Base-by-base conservation (phyloP, 2,113 vertebrate genomes). In the Oxyura jamaicensis region DNA sequence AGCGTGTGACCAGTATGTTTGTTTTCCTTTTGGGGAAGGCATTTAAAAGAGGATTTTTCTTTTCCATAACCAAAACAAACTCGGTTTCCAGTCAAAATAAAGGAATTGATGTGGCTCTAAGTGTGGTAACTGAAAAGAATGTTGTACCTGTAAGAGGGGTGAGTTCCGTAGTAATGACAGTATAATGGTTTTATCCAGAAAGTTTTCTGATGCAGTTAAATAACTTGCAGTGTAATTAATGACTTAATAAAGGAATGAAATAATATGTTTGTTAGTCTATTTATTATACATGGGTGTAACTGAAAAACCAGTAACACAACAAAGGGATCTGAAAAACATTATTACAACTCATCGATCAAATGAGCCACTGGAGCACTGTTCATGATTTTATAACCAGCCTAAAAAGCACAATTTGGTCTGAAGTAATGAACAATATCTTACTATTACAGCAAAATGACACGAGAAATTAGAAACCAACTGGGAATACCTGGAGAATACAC, bases 191-290 rank as follows among this genome's bases (percentile, higher is more conserved):
- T 84, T 81, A 71, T 67, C 28, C 59, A 94, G 71, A 68, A 93
- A 58, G 26, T 58, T 91, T 68, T 60, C 48, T 91, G 85, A 48
- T 83, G 58, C 42, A 58, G 83, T 69, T 90, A 48, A 86, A 88
- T 68, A 88, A 63, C 13, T 63, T 91, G 10, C n/a, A 65, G 6
- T 66, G 33, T 76, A 90, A 93, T 48, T 89, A 80, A 86, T 83
- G 4, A 83, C 50, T 83, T 94, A 86, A 90, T 91, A 91, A 91
- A 95, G 74, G 55, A 33, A 80, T 77, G 4, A 76, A 90, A 56
- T 60, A 85, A 77, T 83, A 29, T 4, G 0, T 76, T 85, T 90
- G 75, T 80, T 73, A 77, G 83, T 23, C 44, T 91, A 15, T 76
- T 92, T 72, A 48, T 90, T 90, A 73, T 62, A 58, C 5, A 41